A percentile compares a stretch with the other conserved stretches of the same genome.
Evolutionary conservation across 2,888 invertebrate genomes (phyloP).

Genomic region (Ichneumoninae sp.): DNA sequence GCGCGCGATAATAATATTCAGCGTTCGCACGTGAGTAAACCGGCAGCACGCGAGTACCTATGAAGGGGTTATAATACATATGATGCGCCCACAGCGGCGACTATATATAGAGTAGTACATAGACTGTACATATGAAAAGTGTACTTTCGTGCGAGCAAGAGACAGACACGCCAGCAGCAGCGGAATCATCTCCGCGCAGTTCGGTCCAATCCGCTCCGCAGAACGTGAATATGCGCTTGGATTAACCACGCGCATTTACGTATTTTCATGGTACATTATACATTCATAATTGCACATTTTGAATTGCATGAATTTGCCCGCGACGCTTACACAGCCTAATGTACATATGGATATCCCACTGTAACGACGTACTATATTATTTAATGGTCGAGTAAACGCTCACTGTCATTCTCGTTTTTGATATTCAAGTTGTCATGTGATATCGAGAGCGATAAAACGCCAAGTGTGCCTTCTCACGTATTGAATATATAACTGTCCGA

Average conservation of each 20-base stretch:
- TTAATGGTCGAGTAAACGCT: slow-evolving; percentile 38
- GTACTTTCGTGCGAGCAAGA: slow-evolving; percentile 30
- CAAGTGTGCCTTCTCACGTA: slow-evolving; percentile 42
- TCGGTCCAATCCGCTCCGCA: neutral
- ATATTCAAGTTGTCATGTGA: slow-evolving; percentile 43
- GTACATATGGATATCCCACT: neutral
- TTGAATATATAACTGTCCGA: slow-evolving; percentile 2
- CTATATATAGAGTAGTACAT: neutral
- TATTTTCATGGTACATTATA: slow-evolving; percentile 62
- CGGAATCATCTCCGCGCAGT: neutral
- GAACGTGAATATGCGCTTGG: slow-evolving; percentile 50
- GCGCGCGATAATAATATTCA: slow-evolving; percentile 70
- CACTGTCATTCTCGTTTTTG: slow-evolving; percentile 26
- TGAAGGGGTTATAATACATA: slow-evolving; percentile 61
- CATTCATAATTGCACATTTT: slow-evolving; percentile 59
- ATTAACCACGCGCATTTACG: slow-evolving; percentile 59
- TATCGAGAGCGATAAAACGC: slow-evolving; percentile 49
- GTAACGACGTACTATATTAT: slow-evolving; percentile 30
- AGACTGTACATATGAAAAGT: slow-evolving; percentile 26
- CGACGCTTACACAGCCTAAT: slow-evolving; percentile 30
- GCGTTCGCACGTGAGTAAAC: slow-evolving; percentile 70
- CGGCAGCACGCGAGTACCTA: slow-evolving; percentile 69
- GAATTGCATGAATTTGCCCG: slow-evolving; percentile 54
- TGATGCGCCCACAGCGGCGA: slow-evolving; percentile 22
- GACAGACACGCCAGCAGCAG: slow-evolving; percentile 46